Evolutionary conservation across 2,888 invertebrate genomes (phyloP), one percentile per base, ranked within the genome.

Genomic region (Dioctria rufipes): DNA sequence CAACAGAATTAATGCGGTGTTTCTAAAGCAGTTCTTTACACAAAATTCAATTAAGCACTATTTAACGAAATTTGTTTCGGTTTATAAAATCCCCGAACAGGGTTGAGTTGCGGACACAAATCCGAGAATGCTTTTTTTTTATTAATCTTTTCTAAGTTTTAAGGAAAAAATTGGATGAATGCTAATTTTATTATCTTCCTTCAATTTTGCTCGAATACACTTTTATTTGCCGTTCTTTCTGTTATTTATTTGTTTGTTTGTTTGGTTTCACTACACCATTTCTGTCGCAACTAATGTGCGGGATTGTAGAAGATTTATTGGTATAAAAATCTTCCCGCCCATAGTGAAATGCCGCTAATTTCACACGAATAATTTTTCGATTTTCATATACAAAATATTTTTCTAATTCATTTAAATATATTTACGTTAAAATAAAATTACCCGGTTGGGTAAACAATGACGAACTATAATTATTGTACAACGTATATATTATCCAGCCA

Each of bases 401-500:
- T 75, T 75, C 51, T 75, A 75, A 75, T 75, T 39, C 73, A 73
- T 73, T 73, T 54, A 73, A 73, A 60, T 69, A n/a, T n/a, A 69
- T 39, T 73, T 40, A 58, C 9, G 42, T 75, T 75, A 8, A 75
- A 75, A 42, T 75, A 75, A 75, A 75, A 75, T 75, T 75, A 75
- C 73, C 73, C 73, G 13, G 25, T 60, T 11, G 60, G 73, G 73
- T 75, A 75, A 60, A 63, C 6, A 42, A 58, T 9, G 40, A 75
- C 42, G 39, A 43, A 58, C 13, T 43, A 42, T 25, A 25, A 25
- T 8, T 60, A 25, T 49, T 60, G 58, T 13, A 11, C 43, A 43
- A 58, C 25, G 25, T 49, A 42, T 60, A 25, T 42, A 75, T 25
- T 25, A 25, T 39, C 37, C 43, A 58, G 25, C 8, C 8, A 60